Percentiles rank a stretch among this genome's conserved stretches.
These are phyloP conservation scores for Sialis fuliginosa DNA, from an alignment of 2,888 invertebrate genomes.

Conservation along the genomic window DNA sequence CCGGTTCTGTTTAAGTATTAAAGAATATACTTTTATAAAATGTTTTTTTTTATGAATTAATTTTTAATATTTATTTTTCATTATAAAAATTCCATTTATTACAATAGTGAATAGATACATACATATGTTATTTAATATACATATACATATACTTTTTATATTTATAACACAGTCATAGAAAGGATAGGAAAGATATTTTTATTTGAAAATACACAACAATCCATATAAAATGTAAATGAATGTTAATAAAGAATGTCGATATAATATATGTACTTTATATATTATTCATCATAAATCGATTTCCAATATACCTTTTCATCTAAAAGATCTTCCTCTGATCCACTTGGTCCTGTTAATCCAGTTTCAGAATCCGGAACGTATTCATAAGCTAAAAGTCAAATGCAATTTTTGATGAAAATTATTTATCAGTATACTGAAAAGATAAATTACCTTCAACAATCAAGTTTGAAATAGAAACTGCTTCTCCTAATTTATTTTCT, in stretches of 20 bases:
- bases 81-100: too few species aligned
- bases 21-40: too few species aligned
- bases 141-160: too few species aligned
- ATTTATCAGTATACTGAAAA: neutral
- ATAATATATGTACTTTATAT: conserved; percentile 7
- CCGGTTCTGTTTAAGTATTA: too few species aligned
- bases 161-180: too few species aligned
- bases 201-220: conserved; percentile 5
- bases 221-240: conserved; percentile 1
- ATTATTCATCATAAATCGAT: conserved; percentile 7
- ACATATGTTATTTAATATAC: too few species aligned
- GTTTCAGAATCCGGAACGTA: conserved; percentile 78
- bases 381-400: conserved; percentile 67
- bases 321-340: conserved; percentile 68
- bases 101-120: too few species aligned
- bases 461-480: conserved; percentile 55
- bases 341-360: conserved; percentile 43
- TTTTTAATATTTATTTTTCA: too few species aligned
- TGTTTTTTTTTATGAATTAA: too few species aligned
- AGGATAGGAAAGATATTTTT: neutral
- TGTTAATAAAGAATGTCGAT: neutral
- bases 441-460: conserved; percentile 58
- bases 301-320: conserved; percentile 47
- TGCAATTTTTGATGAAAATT: neutral
- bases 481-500: conserved; percentile 66